These are phyloP conservation scores for Pontoporia blainvillei DNA, from an alignment of 2,113 vertebrate species.

Conservation along the genomic window DNA sequence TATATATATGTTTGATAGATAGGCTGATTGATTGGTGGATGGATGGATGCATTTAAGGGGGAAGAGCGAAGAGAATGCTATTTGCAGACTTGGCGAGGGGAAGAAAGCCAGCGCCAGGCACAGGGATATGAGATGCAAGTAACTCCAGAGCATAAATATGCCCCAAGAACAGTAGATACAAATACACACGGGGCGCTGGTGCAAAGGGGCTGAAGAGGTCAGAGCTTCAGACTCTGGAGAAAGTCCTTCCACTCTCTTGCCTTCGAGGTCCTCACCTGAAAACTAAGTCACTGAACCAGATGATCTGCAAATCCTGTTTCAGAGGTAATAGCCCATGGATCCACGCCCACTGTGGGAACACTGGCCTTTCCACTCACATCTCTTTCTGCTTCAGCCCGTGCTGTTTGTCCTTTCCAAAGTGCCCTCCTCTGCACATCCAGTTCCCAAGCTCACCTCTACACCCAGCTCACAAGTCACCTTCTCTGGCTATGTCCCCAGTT, in stretches of 20 bases:
- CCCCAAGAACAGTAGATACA: neutral
- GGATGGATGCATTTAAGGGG: neutral
- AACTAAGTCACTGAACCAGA: neutral
- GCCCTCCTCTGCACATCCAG: neutral
- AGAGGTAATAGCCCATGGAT: neutral
- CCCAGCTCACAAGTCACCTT: neutral
- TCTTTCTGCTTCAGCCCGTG: neutral
- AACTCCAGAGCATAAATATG: neutral
- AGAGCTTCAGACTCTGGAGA: neutral
- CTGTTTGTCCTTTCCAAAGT: neutral
- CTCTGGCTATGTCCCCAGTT: neutral
- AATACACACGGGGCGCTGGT: no score
- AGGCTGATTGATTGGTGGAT: neutral
- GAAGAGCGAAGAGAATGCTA: neutral
- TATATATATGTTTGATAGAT: neutral
- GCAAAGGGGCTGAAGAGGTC: neutral
- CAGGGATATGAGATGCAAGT: neutral
- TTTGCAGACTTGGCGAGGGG: neutral
- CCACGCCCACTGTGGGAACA: neutral
- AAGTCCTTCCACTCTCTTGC: neutral
- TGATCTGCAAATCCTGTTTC: neutral
- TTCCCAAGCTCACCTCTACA: neutral
- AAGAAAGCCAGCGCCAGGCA: neutral
- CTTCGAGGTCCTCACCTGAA: neutral
- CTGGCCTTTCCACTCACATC: neutral